phyloP scores from a whole-genome alignment of 1,140 invertebrate genomes.

The Oncopodura yosiiana region DNA sequence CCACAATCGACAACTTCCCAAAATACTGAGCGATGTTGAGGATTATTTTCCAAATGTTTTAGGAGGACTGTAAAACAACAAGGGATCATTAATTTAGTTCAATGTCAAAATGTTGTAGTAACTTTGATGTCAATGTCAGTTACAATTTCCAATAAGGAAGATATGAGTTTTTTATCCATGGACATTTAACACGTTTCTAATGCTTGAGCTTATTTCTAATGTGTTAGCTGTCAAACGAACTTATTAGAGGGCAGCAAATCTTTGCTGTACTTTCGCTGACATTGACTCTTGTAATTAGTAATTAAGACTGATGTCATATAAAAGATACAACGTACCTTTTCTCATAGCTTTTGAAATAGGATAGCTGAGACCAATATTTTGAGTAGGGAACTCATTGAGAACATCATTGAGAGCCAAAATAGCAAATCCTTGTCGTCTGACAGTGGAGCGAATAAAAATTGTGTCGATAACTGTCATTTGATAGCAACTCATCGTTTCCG shows the following conservation, averaged over 20 bases:
- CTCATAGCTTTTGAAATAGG: constrained; percentile 39
- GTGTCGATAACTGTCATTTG: constrained; percentile 39
- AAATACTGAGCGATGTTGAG: constrained; percentile 33
- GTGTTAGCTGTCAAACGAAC: no score
- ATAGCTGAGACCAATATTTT: constrained; percentile 38
- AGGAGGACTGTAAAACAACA: constrained; percentile 32
- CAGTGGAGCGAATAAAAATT: constrained; percentile 35
- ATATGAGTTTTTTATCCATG: background rate
- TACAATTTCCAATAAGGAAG: background rate
- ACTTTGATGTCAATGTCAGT: background rate
- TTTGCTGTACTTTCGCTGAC: background rate
- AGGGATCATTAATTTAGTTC: background rate
- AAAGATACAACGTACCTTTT: constrained; percentile 35
- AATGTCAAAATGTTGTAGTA: background rate
- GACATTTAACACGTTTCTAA: background rate
- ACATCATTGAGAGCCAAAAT: constrained; percentile 34
- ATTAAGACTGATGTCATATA: background rate
- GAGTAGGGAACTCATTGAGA: constrained; percentile 26
- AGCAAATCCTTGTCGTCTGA: constrained; percentile 36
- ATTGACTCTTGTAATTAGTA: background rate
- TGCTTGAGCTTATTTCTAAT: no score
- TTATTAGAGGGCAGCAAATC: no score
- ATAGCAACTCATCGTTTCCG: constrained; percentile 35
- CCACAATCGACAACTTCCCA: constrained; percentile 41
- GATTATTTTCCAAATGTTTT: constrained; percentile 36